Base-by-base conservation (phyloP, 1,140 invertebrate genomes). In the Saccostrea echinata region DNA sequence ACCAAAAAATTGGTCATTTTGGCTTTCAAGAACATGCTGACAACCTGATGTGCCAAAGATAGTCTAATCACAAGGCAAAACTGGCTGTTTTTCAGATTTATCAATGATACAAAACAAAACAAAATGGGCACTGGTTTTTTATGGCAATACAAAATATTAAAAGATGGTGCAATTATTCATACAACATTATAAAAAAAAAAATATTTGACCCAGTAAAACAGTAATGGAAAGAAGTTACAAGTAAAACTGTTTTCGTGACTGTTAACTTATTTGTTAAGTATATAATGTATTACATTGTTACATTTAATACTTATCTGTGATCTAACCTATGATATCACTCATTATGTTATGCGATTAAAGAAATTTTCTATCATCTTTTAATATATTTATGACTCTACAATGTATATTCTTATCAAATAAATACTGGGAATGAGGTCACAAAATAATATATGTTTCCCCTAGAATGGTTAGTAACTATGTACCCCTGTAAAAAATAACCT, bases 1-100 rank as follows among this genome's bases (percentile, higher is more conserved):
- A 93, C 92, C 0, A 95, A 94, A 89, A 92, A 92, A 61, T 57
- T 94, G 11, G 90, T 93, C 18, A 87, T 91, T 9, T 24, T 94
- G 35, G 93, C 92, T 12, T 93, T 93, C 88, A 93, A 92, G 85
- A 86, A 33, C 52, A 84, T 61, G 55, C 83, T 84, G 35, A 53
- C 35, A 0, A 83, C 4, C 24, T 83, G 81, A 83, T 33, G 16
- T 51, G 2, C 35, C 18, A 13, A 52, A 52, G 81, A 83, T 12
- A 13, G 27, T 21, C 0, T 43, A 21, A 53, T 83, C 8, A 33
- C 27, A 76, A 76, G 16, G 68, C 3, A 43, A 30, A 30, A 33
- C 27, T 76, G 68, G 68, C 68, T 76, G 68, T 76, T 27, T 13
- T 76, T 76, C 68, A 43, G 1, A 43, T 43, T 43, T 3, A n/a